A percentile compares a stretch with the other conserved stretches of the same genome.
Conservation (phyloP, 2,113 vertebrate genomes). For the Pedetes capensis region DNA sequence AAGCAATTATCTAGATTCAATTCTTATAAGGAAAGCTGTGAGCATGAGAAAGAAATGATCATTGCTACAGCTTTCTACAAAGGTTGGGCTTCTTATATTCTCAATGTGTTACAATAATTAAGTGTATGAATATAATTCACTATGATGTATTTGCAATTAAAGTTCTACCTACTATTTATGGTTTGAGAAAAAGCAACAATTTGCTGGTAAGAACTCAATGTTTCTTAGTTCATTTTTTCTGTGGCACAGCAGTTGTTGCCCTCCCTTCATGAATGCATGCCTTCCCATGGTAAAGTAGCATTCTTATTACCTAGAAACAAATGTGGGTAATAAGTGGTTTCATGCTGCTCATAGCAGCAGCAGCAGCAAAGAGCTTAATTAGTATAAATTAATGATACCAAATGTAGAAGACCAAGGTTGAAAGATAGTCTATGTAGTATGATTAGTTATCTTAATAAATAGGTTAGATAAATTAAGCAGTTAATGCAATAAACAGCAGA, state of each 20-base stretch:
- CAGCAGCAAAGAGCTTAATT: not conserved
- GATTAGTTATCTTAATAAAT: not conserved
- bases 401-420: not conserved
- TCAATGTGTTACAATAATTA: not conserved
- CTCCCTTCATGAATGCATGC: not conserved
- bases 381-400: not conserved
- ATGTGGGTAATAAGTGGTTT: not conserved
- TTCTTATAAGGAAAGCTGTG: not conserved
- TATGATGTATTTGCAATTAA: not conserved
- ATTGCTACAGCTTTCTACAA: not conserved
- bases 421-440: not conserved
- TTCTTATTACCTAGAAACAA: not conserved
- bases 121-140: not conserved
- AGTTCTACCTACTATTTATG: not conserved
- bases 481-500: not conserved
- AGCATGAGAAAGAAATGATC: not conserved
- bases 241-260: not conserved
- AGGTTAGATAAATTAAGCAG: not conserved
- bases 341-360: not conserved
- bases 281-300: not conserved
- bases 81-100: not conserved
- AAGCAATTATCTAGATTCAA: not conserved
- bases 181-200: not conserved
- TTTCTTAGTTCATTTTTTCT: not conserved
- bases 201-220: not conserved